phyloP scores from a whole-genome alignment of 92 coral and sea anemone species.

The Siderastrea siderea region DNA sequence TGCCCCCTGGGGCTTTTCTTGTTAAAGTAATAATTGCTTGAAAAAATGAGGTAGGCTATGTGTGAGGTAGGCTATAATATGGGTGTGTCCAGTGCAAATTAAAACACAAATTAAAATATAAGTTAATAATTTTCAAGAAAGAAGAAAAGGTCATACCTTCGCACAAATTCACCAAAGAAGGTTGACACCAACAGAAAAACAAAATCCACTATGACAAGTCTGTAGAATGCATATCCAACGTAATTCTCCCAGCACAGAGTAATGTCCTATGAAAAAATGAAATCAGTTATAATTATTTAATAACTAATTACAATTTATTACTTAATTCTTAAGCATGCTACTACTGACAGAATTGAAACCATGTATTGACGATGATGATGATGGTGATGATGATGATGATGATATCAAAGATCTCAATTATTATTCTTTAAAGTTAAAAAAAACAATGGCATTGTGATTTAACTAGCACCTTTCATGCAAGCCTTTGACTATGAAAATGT shows the following conservation, averaged over 20 bases:
- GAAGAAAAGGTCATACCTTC: slow-evolving; percentile 68
- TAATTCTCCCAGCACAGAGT: slow-evolving; percentile 92
- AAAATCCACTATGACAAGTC: slow-evolving; percentile 94
- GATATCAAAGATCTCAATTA: too few relatives aligned
- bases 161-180: slow-evolving; percentile 96
- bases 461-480: not conserved
- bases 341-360: too few relatives aligned
- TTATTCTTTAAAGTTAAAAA: too few relatives aligned
- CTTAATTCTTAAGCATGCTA: too few relatives aligned
- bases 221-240: slow-evolving; percentile 90
- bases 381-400: too few relatives aligned
- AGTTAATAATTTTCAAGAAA: not conserved
- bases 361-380: too few relatives aligned
- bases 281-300: not conserved
- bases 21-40: too few relatives aligned
- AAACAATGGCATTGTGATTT: too few relatives aligned
- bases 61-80: too few relatives aligned
- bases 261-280: slow-evolving; percentile 42
- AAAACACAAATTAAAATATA: not conserved
- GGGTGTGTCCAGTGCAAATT: not conserved
- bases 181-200: slow-evolving; percentile 87
- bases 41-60: too few relatives aligned
- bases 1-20: too few relatives aligned
- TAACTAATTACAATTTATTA: too few relatives aligned
- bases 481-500: not conserved